Base-by-base conservation (phyloP, 2,888 invertebrate genomes). In the Megastigmus dorsalis region DNA sequence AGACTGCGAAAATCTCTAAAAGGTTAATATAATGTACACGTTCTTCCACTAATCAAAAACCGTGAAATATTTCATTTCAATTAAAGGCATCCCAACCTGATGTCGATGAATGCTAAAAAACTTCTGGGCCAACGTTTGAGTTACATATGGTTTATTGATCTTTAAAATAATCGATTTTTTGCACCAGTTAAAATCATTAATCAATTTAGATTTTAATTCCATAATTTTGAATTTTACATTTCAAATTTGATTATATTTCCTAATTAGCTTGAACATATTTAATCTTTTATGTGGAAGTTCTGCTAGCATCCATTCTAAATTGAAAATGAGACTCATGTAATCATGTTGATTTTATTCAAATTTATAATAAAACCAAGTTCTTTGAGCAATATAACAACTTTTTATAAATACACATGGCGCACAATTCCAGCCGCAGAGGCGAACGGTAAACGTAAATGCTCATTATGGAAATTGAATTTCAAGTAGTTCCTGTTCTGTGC, bases 391-490 rank as follows among this genome's bases (percentile, higher is more conserved):
- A 10, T 20, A n/a, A 54, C 1, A 2, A 30, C 28, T 7, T 33
- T 77, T 78, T 15, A 74, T 72, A 45, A 74, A 76, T 6, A 59
- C 57, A 10, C 45, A 52, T 10, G 75, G 74, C 1, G 70, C 74
- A 15, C 67, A 67, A 5, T 43, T 62, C 13, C 74, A 36, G 50
- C 77, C 77, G 20, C 75, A 79, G 2, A 76, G 73, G 38, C 72
- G 36, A 48, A 50, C 60, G 0, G 66, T 73, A n/a, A 69, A 77
- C n/a, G 75, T 63, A 41, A 55, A 77, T 0, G 13, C 26, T 62
- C 55, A 1, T 50, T 43, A 3, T 30, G 13, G 7, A 67, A 77
- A 48, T 13, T 28, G 30, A 75, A 79, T 26, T 75, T 69, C 4
- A 77, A n/a, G 33, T 38, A 77, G 63, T 67, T 72, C 26, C 66